Percentiles rank a stretch among this genome's conserved stretches.
Evolutionary conservation across 2,888 invertebrate species (phyloP).

Genomic region (Vandiemenella viatica): DNA sequence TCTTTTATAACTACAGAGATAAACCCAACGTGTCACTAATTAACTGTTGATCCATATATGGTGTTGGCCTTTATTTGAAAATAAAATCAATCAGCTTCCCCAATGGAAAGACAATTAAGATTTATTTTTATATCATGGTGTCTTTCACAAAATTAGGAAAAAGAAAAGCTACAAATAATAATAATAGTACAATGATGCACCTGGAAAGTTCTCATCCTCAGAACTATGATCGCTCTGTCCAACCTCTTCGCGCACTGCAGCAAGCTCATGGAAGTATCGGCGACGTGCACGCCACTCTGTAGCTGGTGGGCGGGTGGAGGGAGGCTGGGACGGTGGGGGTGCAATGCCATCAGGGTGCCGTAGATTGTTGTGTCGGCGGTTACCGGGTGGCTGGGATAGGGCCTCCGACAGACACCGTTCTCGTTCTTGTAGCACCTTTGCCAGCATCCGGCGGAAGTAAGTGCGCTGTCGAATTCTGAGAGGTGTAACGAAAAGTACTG

Average conservation of each 20-base stretch:
- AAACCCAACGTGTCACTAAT: no score
- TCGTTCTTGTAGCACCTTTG: slow-evolving; percentile 59
- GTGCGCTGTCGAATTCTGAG: slow-evolving; percentile 34
- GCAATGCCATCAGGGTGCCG: not conserved
- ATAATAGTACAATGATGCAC: not conserved
- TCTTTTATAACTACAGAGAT: no score
- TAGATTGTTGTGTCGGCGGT: slow-evolving; percentile 16
- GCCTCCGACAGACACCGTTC: slow-evolving; percentile 52
- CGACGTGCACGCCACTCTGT: slow-evolving; percentile 18
- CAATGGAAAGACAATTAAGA: not conserved
- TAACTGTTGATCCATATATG: no score
- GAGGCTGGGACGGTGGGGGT: not conserved
- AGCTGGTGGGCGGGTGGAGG: not conserved
- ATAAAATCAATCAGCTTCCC: no score
- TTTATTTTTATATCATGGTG: not conserved
- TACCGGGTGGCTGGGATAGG: slow-evolving; percentile 47
- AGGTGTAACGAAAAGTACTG: not conserved
- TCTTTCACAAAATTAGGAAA: no score
- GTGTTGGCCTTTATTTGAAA: no score
- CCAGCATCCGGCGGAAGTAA: slow-evolving; percentile 45
- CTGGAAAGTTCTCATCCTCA: slow-evolving; percentile 65
- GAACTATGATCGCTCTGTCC: slow-evolving; percentile 47
- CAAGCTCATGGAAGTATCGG: slow-evolving; percentile 45
- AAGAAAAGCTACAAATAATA: no score
- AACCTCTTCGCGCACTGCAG: slow-evolving; percentile 51